Conservation (phyloP, 2,113 vertebrate genomes). For the Tachuris rubrigastra region DNA sequence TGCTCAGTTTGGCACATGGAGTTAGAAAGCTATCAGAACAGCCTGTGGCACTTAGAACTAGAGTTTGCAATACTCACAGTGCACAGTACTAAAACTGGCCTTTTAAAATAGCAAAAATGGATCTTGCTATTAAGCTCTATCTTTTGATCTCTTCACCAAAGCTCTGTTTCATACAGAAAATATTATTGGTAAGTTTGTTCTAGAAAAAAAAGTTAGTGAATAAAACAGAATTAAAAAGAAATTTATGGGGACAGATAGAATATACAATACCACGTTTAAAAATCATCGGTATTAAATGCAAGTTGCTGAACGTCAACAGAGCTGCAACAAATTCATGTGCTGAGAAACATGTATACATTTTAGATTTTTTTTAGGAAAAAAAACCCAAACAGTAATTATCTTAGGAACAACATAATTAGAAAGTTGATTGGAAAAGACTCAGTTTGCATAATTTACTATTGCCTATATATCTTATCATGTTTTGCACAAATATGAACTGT, state of each 20-base stretch:
- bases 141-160: not conserved
- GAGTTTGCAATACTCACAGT: not conserved
- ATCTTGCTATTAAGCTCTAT: not conserved
- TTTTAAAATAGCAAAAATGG: not conserved
- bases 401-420: constrained; percentile 13
- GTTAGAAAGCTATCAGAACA: not conserved
- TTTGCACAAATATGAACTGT: not conserved
- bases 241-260: not conserved
- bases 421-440: constrained; percentile 2
- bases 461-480: not conserved
- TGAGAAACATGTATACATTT: not conserved
- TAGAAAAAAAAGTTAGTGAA: not conserved
- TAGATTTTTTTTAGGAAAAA: not conserved
- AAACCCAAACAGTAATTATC: not conserved
- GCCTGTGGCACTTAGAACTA: not conserved
- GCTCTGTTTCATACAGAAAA: not conserved
- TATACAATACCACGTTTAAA: not conserved
- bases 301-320: not conserved
- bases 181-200: not conserved
- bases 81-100: not conserved
- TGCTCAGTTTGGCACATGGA: not conserved
- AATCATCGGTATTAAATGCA: not conserved
- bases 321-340: not conserved
- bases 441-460: not conserved
- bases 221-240: not conserved